These are phyloP conservation scores for Cyanocitta stelleri DNA, from an alignment of 2,113 vertebrate species.

Conservation along the genomic window DNA sequence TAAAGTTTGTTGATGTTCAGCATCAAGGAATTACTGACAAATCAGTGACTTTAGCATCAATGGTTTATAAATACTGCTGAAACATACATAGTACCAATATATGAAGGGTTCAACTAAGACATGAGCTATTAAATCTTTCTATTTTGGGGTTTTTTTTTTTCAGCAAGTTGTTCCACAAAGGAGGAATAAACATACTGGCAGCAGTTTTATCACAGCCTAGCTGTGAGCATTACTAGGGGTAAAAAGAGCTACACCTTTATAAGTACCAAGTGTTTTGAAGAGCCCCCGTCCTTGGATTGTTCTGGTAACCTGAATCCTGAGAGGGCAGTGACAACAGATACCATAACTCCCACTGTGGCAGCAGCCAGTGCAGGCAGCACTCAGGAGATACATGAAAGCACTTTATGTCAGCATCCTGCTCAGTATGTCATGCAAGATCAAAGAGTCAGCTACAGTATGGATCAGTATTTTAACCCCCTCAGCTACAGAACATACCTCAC, in stretches of 20 bases:
- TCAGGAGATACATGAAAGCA: background rate
- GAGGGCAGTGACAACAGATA: background rate
- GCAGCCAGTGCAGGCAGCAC: background rate
- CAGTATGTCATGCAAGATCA: background rate
- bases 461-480: background rate
- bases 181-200: background rate
- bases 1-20: background rate
- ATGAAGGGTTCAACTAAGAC: background rate
- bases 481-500: slow-evolving; percentile 71
- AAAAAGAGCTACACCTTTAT: background rate
- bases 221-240: background rate
- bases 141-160: background rate
- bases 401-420: background rate
- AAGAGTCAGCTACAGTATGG: background rate
- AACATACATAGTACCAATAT: background rate
- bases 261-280: background rate
- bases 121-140: background rate
- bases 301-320: background rate
- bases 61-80: background rate
- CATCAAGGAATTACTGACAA: background rate
- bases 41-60: background rate
- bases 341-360: background rate
- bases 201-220: background rate
- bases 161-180: background rate
- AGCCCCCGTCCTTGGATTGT: background rate